phyloP scores from a whole-genome alignment of 2,113 vertebrate genomes.

The Copsychus sechellarum region DNA sequence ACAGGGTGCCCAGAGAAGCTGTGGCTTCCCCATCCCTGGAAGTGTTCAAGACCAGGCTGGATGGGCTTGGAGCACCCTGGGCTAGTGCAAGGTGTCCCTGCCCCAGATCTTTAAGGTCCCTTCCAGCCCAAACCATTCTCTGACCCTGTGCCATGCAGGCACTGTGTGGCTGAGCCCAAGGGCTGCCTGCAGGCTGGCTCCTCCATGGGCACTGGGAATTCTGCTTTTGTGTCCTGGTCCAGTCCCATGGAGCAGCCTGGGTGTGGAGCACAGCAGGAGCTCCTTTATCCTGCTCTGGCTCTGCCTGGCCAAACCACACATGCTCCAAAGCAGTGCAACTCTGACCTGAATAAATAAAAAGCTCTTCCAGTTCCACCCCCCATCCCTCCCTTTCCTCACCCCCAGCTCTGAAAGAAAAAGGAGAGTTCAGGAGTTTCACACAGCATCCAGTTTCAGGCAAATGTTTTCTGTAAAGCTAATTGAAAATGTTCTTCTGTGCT shows the following conservation, averaged over 20 bases:
- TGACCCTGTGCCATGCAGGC: background rate
- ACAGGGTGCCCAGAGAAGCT: background rate
- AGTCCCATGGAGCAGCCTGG: background rate
- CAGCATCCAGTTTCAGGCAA: slow-evolving; percentile 55
- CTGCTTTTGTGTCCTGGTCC: rapidly evolving
- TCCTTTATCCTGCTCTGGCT: background rate
- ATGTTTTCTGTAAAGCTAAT: slow-evolving; percentile 35
- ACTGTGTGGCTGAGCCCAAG: background rate
- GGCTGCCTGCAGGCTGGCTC: background rate
- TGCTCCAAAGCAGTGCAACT: background rate
- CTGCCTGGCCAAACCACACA: background rate
- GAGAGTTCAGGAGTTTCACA: slow-evolving; percentile 48
- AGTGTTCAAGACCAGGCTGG: background rate
- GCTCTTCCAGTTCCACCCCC: background rate
- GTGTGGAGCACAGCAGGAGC: background rate
- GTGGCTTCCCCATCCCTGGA: background rate
- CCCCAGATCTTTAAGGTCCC: background rate
- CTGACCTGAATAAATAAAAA: background rate
- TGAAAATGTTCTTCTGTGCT: background rate
- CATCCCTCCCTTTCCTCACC: background rate
- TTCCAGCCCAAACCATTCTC: background rate
- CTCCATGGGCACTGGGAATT: background rate
- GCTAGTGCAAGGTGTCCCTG: background rate
- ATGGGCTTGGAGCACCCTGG: background rate
- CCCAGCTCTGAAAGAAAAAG: background rate